Conservation (phyloP, 2,113 vertebrate species). For the Sylvilagus bachmani region DNA sequence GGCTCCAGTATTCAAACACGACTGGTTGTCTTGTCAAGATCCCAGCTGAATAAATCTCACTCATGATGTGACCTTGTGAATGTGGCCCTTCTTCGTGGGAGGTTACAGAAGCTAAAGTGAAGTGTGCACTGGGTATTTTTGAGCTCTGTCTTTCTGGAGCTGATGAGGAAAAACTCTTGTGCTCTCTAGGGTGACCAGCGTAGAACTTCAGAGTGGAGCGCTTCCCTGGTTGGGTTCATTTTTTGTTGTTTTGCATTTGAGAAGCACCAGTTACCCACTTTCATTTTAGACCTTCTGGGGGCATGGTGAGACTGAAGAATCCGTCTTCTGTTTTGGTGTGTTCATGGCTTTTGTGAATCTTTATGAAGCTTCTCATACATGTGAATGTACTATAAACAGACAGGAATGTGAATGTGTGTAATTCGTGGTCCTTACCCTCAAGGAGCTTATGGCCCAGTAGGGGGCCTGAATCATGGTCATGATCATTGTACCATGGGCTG, state of each 20-base stretch:
- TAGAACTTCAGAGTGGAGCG: background rate
- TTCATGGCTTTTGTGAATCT: background rate
- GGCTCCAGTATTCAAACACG: background rate
- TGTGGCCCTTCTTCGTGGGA: background rate
- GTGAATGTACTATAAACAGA: background rate
- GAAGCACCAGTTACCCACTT: background rate
- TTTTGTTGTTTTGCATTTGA: background rate
- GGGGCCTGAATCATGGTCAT: background rate
- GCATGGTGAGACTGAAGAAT: background rate
- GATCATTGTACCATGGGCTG: background rate
- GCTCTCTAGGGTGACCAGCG: background rate
- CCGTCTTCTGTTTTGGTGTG: background rate
- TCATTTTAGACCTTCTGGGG: background rate
- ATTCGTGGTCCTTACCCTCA: background rate
- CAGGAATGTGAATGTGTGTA: background rate
- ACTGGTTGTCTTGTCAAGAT: background rate
- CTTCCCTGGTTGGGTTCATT: background rate
- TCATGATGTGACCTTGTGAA: background rate
- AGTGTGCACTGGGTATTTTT: background rate
- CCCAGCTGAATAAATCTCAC: background rate
- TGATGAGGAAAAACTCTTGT: background rate
- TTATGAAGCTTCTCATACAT: background rate
- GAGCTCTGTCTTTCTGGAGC: background rate
- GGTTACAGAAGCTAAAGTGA: background rate
- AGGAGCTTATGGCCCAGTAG: background rate